These are phyloP conservation scores for Narcine bancroftii DNA, from an alignment of 2,113 vertebrate species.

Conservation along the genomic window DNA sequence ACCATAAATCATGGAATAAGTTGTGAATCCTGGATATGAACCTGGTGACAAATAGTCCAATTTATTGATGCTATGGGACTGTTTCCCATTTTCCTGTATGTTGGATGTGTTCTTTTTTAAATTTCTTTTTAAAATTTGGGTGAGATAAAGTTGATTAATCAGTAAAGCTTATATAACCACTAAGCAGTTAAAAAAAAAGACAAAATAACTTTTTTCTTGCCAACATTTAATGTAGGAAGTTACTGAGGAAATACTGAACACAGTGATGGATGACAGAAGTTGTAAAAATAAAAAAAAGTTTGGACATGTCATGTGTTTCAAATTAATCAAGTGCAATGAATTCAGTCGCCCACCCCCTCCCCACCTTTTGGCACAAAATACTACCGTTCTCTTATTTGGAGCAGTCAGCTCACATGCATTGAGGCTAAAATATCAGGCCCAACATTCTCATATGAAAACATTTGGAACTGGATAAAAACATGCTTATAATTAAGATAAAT, in stretches of 20 bases:
- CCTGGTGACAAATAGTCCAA: not conserved
- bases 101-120: not conserved
- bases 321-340: constrained; percentile 33
- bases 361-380: constrained; percentile 33
- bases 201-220: constrained; percentile 14
- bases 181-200: constrained; percentile 9
- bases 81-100: not conserved
- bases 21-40: not conserved
- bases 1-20: not conserved
- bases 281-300: constrained; percentile 23
- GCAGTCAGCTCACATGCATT: constrained; percentile 7
- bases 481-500: constrained; percentile 34
- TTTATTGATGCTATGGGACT: not conserved
- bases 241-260: constrained; percentile 19
- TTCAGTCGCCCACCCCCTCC: too few species aligned
- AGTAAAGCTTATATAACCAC: not conserved
- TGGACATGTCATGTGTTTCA: constrained; percentile 34
- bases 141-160: not conserved
- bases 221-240: constrained; percentile 26
- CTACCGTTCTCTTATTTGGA: constrained; percentile 23
- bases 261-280: constrained; percentile 30
- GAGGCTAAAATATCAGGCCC: constrained; percentile 27
- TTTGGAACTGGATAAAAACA: constrained; percentile 29
- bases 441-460: constrained; percentile 36
- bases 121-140: not conserved